These are phyloP conservation scores for Sterrhoptilus dennistouni DNA, from an alignment of 2,113 vertebrate species.

Conservation along the genomic window DNA sequence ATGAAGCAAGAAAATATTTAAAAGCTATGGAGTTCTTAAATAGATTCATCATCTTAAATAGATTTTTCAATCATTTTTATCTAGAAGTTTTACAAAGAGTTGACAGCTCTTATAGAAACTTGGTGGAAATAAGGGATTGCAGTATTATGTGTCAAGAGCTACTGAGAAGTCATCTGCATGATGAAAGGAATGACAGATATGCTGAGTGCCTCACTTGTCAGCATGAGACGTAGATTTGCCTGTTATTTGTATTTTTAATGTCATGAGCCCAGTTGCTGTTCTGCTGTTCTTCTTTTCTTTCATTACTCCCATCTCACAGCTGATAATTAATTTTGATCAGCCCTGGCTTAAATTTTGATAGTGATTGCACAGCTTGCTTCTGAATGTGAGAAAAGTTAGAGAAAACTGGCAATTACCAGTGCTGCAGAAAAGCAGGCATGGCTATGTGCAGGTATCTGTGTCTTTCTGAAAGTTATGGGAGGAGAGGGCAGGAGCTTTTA, in stretches of 20 bases:
- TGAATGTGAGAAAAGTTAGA: neutral
- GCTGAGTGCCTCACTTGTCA: neutral
- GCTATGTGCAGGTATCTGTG: neutral
- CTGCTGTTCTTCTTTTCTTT: neutral
- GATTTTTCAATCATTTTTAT: neutral
- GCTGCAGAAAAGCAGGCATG: neutral
- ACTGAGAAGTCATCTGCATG: neutral
- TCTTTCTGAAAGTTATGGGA: neutral
- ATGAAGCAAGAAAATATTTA: neutral
- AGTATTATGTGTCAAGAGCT: neutral
- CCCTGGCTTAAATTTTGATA: neutral
- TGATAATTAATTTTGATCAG: slow-evolving; percentile 9
- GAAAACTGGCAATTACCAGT: neutral
- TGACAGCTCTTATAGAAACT: neutral
- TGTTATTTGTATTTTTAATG: neutral
- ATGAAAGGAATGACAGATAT: neutral
- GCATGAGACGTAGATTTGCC: neutral
- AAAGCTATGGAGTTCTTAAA: neutral
- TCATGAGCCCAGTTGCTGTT: neutral
- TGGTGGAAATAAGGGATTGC: neutral
- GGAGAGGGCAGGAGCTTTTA: neutral
- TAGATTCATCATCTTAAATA: too few species aligned
- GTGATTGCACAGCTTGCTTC: neutral
- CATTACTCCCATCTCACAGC: neutral
- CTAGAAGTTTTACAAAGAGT: neutral